Percentiles rank a stretch among this genome's conserved stretches.
These are phyloP conservation scores for Spilarctia lutea DNA, from an alignment of 2,888 invertebrate genomes.

Conservation along the genomic window DNA sequence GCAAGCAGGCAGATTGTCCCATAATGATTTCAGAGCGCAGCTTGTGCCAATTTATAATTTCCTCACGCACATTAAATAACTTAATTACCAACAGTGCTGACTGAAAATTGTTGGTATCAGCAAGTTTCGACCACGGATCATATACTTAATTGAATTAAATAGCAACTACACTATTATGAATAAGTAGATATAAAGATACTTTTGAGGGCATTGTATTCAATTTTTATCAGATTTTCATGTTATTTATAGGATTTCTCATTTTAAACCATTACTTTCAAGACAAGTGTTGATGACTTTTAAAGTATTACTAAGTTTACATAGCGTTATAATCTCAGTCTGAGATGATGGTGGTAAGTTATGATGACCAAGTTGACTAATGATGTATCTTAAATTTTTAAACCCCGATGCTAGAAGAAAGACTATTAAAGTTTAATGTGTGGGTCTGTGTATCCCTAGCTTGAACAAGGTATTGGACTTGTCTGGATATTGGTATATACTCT, in stretches of 20 bases:
- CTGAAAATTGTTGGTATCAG: conserved; percentile 49
- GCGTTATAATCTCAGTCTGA: too few relatives aligned
- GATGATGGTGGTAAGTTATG: too few relatives aligned
- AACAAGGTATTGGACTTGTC: not conserved
- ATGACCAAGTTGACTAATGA: too few relatives aligned
- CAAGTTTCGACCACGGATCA: conserved; percentile 43
- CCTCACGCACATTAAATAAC: conserved; percentile 55
- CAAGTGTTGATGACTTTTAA: too few relatives aligned
- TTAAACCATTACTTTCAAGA: not conserved
- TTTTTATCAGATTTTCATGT: not conserved
- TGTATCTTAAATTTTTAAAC: not conserved
- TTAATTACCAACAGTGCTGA: conserved; percentile 51
- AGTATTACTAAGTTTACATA: too few relatives aligned
- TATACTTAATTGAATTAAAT: conserved; percentile 31
- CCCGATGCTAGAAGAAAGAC: too few relatives aligned
- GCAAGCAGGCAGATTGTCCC: conserved; percentile 71
- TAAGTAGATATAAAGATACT: not conserved
- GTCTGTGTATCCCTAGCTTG: too few relatives aligned
- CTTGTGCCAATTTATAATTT: conserved; percentile 70
- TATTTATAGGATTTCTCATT: not conserved
- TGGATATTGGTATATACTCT: not conserved
- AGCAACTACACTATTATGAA: conserved; percentile 9
- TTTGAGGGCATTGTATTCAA: not conserved
- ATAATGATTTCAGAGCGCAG: conserved; percentile 72
- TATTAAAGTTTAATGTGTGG: too few relatives aligned